Conservation (phyloP, 2,888 invertebrate species). For the Sarcophaga carnaria region DNA sequence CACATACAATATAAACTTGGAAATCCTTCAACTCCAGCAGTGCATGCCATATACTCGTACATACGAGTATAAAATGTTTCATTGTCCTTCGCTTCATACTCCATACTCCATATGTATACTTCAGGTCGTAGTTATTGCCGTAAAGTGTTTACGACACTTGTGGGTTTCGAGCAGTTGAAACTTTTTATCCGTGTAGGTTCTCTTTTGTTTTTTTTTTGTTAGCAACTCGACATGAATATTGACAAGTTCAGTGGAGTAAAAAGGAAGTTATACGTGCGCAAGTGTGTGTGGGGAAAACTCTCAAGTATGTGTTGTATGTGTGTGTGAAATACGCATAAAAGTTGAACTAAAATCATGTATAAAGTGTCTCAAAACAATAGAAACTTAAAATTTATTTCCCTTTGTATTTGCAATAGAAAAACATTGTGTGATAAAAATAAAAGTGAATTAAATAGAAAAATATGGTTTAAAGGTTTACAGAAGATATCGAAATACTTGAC, state of each 20-base stretch:
- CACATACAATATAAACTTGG: neutral
- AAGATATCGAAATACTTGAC: no score
- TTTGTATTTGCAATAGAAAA: neutral
- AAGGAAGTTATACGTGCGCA: neutral
- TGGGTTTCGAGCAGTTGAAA: conserved; percentile 35
- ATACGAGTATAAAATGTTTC: neutral
- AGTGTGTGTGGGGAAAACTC: neutral
- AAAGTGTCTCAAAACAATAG: neutral
- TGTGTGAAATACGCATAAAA: neutral
- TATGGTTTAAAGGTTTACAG: no score
- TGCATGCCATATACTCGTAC: neutral
- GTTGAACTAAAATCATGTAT: neutral
- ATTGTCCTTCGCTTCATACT: neutral
- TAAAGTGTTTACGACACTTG: conserved; percentile 54
- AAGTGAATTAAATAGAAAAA: neutral
- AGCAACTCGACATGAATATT: conserved; percentile 38
- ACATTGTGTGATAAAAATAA: neutral
- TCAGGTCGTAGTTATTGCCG: neutral
- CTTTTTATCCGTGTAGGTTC: neutral
- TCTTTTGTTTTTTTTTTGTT: conserved; percentile 9
- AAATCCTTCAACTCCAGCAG: neutral
- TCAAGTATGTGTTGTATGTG: neutral
- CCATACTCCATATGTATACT: neutral
- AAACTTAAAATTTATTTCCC: neutral
- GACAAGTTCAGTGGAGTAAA: conserved; percentile 37